Conservation (phyloP, 1,140 invertebrate genomes). For the Zaprionus camerounensis region DNA sequence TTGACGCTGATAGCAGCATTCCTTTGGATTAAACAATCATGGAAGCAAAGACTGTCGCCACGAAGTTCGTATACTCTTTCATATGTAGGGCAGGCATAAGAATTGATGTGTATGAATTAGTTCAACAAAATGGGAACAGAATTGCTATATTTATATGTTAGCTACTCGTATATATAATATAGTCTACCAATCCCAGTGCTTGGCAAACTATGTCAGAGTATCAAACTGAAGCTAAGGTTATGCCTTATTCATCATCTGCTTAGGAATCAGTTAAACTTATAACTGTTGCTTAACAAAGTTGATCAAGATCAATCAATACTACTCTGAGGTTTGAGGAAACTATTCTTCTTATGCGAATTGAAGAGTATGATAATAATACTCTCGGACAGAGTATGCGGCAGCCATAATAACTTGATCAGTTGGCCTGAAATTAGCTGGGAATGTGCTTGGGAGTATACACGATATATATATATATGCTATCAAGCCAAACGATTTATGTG, state of each 20-base stretch:
- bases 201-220: too few species aligned
- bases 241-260: neutral
- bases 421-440: slow-evolving; percentile 32
- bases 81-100: neutral
- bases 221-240: fast-evolving
- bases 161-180: neutral
- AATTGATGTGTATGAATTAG: too few species aligned
- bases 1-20: slow-evolving; percentile 27
- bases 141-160: neutral
- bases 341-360: neutral
- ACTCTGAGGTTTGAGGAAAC: neutral
- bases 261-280: too few species aligned
- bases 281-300: too few species aligned
- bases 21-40: slow-evolving; percentile 4
- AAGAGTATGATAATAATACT: neutral
- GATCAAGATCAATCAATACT: neutral
- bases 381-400: neutral
- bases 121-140: too few species aligned
- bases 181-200: too few species aligned
- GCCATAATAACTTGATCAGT: slow-evolving; percentile 26
- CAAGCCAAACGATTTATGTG: slow-evolving; percentile 26
- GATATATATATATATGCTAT: slow-evolving; percentile 6
- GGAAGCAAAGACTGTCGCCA: neutral
- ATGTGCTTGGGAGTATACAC: slow-evolving; percentile 10
- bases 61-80: neutral